Conservation (phyloP, 2,797 vertebrate species). For the Anguilla anguilla region DNA sequence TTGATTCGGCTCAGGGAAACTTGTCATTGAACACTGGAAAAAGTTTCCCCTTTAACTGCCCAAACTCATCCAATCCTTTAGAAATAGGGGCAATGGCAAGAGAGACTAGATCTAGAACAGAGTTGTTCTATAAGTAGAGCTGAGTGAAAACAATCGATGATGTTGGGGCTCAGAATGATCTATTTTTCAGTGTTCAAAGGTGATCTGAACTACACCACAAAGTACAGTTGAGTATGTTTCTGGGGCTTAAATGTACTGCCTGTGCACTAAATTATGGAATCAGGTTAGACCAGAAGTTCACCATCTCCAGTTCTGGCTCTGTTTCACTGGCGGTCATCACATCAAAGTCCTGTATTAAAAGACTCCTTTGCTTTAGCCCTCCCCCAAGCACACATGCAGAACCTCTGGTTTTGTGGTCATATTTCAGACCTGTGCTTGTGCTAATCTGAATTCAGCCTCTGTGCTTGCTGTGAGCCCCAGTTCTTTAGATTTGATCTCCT, state of each 20-base stretch:
- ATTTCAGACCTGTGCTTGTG: background rate
- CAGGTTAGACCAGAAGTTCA: background rate
- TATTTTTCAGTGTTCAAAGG: background rate
- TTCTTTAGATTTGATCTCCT: background rate
- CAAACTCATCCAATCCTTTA: background rate
- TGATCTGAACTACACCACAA: background rate
- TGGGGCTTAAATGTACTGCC: background rate
- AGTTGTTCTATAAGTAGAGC: background rate
- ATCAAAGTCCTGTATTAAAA: background rate
- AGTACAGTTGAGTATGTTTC: background rate
- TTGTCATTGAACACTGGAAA: background rate
- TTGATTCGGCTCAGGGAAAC: background rate
- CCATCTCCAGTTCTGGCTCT: background rate
- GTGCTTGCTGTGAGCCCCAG: background rate
- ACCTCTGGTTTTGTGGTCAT: constrained; percentile 3
- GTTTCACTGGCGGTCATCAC: background rate
- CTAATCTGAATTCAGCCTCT: background rate
- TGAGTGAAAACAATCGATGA: background rate
- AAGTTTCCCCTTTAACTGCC: background rate
- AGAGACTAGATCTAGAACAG: background rate
- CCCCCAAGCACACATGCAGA: background rate
- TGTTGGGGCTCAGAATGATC: background rate
- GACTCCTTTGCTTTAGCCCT: background rate
- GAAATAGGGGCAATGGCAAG: background rate
- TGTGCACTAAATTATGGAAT: background rate